phyloP scores from a whole-genome alignment of 92 coral and sea anemone genomes.

The Porites cylindrica region DNA sequence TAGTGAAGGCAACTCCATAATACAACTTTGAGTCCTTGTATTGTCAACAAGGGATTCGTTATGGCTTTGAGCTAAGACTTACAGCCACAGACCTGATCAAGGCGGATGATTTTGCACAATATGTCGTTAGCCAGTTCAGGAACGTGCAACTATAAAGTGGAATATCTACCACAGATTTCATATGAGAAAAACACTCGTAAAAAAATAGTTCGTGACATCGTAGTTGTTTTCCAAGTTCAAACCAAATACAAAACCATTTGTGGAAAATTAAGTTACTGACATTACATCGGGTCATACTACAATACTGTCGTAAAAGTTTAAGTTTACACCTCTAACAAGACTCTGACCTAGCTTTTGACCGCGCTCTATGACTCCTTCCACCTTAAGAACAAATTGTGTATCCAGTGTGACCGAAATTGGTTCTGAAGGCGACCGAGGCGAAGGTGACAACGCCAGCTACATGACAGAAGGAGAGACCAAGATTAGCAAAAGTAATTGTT shows the following conservation, averaged over 20 bases:
- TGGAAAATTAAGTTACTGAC: background rate
- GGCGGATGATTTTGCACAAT: too few relatives aligned
- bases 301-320: background rate
- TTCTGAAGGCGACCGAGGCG: slow-evolving; percentile 85
- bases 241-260: too few relatives aligned
- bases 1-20: too few relatives aligned
- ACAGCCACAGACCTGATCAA: too few relatives aligned
- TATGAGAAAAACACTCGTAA: too few relatives aligned
- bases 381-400: slow-evolving; percentile 93
- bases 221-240: too few relatives aligned
- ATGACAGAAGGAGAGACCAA: background rate
- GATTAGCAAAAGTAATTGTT: background rate
- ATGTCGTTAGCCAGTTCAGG: too few relatives aligned
- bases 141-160: too few relatives aligned
- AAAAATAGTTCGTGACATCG: too few relatives aligned
- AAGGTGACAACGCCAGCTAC: slow-evolving; percentile 95
- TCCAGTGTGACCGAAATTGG: slow-evolving; percentile 84
- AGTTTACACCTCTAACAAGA: background rate
- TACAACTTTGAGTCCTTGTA: background rate
- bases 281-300: background rate
- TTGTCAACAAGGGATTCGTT: background rate
- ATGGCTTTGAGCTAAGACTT: background rate
- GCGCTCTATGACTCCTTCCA: slow-evolving; percentile 95
- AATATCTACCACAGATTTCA: too few relatives aligned
- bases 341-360: slow-evolving; percentile 74